phyloP scores from a whole-genome alignment of 1,140 invertebrate species.

The Pemphigus obesinymphae region DNA sequence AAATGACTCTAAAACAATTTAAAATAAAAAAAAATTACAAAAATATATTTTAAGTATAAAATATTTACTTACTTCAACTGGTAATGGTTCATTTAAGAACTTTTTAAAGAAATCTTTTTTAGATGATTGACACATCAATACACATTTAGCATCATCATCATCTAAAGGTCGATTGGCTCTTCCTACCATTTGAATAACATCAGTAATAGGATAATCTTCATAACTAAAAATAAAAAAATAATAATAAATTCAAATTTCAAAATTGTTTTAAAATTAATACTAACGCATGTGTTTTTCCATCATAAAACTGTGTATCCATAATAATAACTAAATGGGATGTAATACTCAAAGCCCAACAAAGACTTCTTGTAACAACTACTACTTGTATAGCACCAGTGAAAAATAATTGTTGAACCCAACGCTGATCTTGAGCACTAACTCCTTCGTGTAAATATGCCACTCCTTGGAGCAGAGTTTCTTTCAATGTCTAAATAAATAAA shows the following conservation, averaged over 20 bases:
- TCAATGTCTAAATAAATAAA: conserved; percentile 57
- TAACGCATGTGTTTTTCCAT: conserved; percentile 71
- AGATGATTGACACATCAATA: conserved; percentile 93
- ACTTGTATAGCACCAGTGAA: conserved; percentile 90
- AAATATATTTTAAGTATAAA: not conserved
- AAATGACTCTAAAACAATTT: conserved; percentile 68
- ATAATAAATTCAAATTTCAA: not conserved
- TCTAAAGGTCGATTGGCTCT: conserved; percentile 81
- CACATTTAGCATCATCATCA: conserved; percentile 93
- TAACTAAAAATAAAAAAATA: conserved; percentile 63
- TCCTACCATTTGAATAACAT: conserved; percentile 97
- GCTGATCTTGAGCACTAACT: conserved; percentile 72
- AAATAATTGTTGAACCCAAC: conserved; percentile 88
- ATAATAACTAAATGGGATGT: conserved; percentile 88
- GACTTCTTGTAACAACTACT: conserved; percentile 80
- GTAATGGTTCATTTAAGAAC: conserved; percentile 94
- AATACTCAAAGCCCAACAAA: conserved; percentile 89
- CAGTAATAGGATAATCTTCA: conserved; percentile 96
- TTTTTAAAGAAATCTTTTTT: conserved; percentile 99
- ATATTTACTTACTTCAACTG: conserved; percentile 69
- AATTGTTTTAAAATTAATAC: conserved; percentile 28
- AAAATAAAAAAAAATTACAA: conserved; percentile 15
- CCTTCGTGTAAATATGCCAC: conserved; percentile 98
- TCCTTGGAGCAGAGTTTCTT: conserved; percentile 83
- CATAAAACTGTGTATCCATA: conserved; percentile 97